Evolutionary conservation across 35 echinoderm and acorn worm genomes (phyloP).

Genomic region (Eucidaris tribuloides): DNA sequence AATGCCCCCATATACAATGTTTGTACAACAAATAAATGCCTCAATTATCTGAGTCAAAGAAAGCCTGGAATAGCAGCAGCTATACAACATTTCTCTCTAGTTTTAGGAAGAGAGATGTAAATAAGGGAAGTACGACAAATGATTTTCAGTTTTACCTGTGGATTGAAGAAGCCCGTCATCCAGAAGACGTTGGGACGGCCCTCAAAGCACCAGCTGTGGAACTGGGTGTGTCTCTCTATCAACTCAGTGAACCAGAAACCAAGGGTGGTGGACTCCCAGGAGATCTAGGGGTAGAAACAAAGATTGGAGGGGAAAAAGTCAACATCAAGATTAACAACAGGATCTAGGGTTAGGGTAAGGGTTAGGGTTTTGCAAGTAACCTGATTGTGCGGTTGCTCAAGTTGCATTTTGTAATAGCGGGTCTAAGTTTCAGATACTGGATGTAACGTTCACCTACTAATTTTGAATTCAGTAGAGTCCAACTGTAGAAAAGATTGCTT

Average conservation of each 20-base stretch:
- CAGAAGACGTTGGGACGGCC: slow-evolving; percentile 98
- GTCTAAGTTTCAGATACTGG: no score
- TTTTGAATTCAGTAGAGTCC: no score
- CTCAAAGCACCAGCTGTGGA: slow-evolving; percentile 87
- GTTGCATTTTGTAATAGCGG: no score
- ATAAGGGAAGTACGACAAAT: not conserved
- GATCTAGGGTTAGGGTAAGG: no score
- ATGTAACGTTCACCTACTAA: no score
- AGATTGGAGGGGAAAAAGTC: no score
- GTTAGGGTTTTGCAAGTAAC: no score
- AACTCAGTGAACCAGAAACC: slow-evolving; percentile 99
- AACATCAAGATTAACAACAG: no score
- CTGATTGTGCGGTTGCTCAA: no score
- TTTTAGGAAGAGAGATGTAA: not conserved
- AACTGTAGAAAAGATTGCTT: no score
- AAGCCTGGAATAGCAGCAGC: not conserved
- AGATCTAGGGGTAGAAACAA: slow-evolving; percentile 51
- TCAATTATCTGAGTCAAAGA: no score
- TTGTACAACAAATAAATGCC: not conserved
- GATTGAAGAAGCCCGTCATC: slow-evolving; percentile 99
- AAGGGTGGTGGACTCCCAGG: slow-evolving; percentile 96
- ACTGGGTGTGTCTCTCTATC: slow-evolving; percentile 88
- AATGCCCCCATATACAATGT: no score
- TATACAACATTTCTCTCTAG: not conserved
- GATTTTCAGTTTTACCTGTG: slow-evolving; percentile 65